Percentiles rank a stretch among this genome's conserved stretches.
phyloP scores from a whole-genome alignment of 2,888 invertebrate genomes.

The Clunio marinus region DNA sequence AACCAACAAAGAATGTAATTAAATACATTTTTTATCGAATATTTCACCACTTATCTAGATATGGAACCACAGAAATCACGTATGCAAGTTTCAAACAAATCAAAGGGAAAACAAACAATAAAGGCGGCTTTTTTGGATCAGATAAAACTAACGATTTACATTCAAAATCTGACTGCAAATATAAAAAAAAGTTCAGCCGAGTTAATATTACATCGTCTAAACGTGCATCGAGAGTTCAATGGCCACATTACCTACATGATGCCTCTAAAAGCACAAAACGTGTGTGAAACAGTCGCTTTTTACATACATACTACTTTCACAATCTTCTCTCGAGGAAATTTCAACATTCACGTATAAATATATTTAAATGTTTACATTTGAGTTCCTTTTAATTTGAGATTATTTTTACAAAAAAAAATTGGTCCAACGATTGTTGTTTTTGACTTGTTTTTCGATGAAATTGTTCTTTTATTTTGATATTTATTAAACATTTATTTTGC shows the following conservation, averaged over 20 bases:
- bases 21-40: too few relatives aligned
- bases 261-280: not conserved
- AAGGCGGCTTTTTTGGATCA: not conserved
- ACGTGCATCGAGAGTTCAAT: slow-evolving; percentile 17
- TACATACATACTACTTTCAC: not conserved
- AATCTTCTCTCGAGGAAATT: not conserved
- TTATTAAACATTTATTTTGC: too few relatives aligned
- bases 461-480: too few relatives aligned
- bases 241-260: not conserved
- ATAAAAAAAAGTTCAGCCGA: not conserved
- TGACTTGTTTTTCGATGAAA: not conserved
- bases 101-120: too few relatives aligned
- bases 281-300: not conserved
- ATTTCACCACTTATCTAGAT: too few relatives aligned
- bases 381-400: too few relatives aligned
- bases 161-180: not conserved
- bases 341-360: not conserved
- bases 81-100: too few relatives aligned
- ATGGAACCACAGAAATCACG: too few relatives aligned
- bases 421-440: too few relatives aligned
- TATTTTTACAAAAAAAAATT: too few relatives aligned
- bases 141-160: not conserved
- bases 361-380: slow-evolving; percentile 14
- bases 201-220: not conserved
- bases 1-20: too few relatives aligned